These are phyloP conservation scores for Meliscaeva auricollis DNA, from an alignment of 2,888 invertebrate species.

Conservation along the genomic window DNA sequence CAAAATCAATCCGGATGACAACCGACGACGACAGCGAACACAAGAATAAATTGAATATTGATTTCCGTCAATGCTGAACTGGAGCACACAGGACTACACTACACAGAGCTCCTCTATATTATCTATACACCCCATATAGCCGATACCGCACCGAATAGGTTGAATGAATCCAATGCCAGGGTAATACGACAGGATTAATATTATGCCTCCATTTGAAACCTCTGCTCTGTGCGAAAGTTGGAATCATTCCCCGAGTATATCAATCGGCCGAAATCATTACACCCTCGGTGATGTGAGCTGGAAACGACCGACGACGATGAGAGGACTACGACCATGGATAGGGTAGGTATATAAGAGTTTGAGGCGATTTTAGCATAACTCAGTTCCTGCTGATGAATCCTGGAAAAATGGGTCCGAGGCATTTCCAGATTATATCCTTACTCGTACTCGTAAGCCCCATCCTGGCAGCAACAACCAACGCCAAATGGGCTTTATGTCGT, in stretches of 20 bases:
- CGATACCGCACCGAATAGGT: slow-evolving; percentile 25
- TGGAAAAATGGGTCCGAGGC: slow-evolving; percentile 34
- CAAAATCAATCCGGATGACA: slow-evolving; percentile 59
- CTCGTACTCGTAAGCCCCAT: slow-evolving; percentile 5
- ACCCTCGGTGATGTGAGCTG: slow-evolving; percentile 50
- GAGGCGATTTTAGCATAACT: not conserved
- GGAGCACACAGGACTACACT: not conserved
- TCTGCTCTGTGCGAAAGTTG: not conserved
- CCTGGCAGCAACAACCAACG: slow-evolving; percentile 49
- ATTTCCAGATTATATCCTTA: slow-evolving; percentile 53
- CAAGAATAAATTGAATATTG: slow-evolving; percentile 73
- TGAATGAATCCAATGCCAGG: slow-evolving; percentile 45
- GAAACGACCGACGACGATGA: slow-evolving; percentile 19
- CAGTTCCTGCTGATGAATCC: not conserved
- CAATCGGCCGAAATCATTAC: slow-evolving; percentile 70
- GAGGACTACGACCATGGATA: not conserved
- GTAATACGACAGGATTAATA: slow-evolving; percentile 64
- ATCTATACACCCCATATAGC: not conserved
- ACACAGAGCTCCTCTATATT: not conserved
- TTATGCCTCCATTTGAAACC: slow-evolving; percentile 40
- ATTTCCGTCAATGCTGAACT: slow-evolving; percentile 38
- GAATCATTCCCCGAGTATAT: slow-evolving; percentile 49
- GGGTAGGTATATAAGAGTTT: not conserved
- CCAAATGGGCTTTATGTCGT: slow-evolving; percentile 67
- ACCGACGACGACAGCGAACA: slow-evolving; percentile 37